phyloP scores from a whole-genome alignment of 2,113 vertebrate species.

The Sardina pilchardus region DNA sequence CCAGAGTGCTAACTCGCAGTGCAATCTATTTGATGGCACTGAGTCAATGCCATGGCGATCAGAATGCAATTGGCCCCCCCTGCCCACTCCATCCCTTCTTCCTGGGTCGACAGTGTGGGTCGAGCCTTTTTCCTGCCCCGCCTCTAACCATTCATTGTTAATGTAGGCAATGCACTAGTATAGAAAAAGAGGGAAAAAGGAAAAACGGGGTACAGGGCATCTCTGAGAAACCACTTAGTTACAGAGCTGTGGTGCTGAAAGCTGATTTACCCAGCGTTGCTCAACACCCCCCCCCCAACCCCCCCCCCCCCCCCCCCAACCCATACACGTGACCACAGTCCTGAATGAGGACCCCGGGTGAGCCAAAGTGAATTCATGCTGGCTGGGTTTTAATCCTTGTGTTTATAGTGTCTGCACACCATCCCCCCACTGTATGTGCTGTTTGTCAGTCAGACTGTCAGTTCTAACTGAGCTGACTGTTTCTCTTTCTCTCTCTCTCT shows the following conservation, averaged over 20 bases:
- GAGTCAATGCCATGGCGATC: neutral
- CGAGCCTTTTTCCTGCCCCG: neutral
- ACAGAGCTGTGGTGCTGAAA: conserved; percentile 60
- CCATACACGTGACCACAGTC: conserved; percentile 26
- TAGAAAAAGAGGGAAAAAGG: conserved; percentile 14
- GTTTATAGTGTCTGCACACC: conserved; percentile 17
- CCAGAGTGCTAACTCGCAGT: neutral
- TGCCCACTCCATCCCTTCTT: neutral
- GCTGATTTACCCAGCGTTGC: conserved; percentile 48
- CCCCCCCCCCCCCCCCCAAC: conserved; percentile 27
- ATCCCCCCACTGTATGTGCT: neutral
- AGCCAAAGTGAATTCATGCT: conserved; percentile 18
- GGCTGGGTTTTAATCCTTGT: conserved; percentile 39
- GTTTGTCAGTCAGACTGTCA: neutral
- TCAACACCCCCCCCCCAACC: neutral
- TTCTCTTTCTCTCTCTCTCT: neutral
- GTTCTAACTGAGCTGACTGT: conserved; percentile 1
- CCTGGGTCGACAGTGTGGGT: neutral
- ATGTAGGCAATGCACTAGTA: neutral
- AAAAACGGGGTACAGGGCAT: neutral
- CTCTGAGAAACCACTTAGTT: conserved; percentile 60
- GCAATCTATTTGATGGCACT: conserved; percentile 11
- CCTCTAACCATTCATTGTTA: conserved; percentile 21
- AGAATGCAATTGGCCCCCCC: neutral
- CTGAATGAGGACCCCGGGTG: conserved; percentile 5